phyloP scores from a whole-genome alignment of 2,113 vertebrate genomes.

The Ranitomeya imitator region DNA sequence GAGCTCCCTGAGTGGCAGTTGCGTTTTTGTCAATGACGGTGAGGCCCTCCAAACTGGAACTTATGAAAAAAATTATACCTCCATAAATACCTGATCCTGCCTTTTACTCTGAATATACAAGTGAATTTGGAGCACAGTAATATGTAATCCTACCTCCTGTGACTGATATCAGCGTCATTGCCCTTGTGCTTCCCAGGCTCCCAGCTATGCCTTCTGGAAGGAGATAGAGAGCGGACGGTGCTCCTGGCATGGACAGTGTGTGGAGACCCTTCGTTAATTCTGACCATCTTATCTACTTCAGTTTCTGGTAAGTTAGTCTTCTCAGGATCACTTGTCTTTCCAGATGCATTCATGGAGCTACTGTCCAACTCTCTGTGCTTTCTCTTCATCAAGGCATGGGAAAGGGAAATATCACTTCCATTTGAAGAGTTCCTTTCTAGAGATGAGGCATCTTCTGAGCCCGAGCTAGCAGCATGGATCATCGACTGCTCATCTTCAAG shows the following conservation, averaged over 20 bases:
- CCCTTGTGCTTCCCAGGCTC: constrained; percentile 88
- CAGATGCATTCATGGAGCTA: constrained; percentile 58
- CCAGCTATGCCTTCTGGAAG: constrained; percentile 95
- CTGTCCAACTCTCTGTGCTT: constrained; percentile 72
- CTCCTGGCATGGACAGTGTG: constrained; percentile 72
- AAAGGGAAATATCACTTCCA: constrained; percentile 73
- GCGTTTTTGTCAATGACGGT: background rate
- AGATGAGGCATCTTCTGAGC: constrained; percentile 85
- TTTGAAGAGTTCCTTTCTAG: constrained; percentile 83
- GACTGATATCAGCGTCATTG: constrained; percentile 86
- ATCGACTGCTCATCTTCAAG: constrained; percentile 71
- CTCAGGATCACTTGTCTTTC: constrained; percentile 62
- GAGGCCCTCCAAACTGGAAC: constrained; percentile 1
- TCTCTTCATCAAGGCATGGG: constrained; percentile 55
- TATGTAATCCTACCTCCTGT: constrained; percentile 82
- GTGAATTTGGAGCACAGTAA: background rate
- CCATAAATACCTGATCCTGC: background rate
- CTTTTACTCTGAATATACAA: background rate
- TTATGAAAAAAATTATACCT: background rate
- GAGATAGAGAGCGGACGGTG: constrained; percentile 84
- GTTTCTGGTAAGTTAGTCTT: constrained; percentile 68
- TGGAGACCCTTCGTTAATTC: constrained; percentile 82
- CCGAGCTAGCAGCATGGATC: constrained; percentile 84
- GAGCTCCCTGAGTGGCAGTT: background rate
- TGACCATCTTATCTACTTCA: constrained; percentile 89